These are phyloP conservation scores for Erpornis zantholeuca DNA, from an alignment of 2,113 vertebrate genomes.

Conservation along the genomic window DNA sequence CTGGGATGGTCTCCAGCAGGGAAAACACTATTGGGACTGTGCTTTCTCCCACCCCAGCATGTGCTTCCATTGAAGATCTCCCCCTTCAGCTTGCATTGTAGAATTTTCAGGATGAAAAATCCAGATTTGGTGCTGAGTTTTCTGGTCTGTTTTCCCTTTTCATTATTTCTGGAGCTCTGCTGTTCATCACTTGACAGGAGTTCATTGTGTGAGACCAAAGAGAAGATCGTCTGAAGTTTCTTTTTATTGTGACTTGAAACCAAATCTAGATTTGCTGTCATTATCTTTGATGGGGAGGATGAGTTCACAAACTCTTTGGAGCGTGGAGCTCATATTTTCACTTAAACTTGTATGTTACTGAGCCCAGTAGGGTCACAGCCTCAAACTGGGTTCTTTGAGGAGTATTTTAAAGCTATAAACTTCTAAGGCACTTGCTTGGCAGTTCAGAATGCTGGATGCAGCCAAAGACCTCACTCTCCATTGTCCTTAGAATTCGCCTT, in stretches of 20 bases:
- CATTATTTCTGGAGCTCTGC: background rate
- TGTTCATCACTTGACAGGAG: background rate
- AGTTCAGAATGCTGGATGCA: background rate
- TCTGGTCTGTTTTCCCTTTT: background rate
- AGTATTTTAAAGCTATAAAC: background rate
- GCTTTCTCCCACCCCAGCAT: background rate
- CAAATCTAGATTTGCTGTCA: background rate
- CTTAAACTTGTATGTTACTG: background rate
- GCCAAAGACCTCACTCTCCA: background rate
- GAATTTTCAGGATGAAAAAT: background rate
- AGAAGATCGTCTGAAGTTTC: background rate
- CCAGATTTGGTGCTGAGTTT: background rate
- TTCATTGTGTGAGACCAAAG: background rate
- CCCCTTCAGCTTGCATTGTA: background rate
- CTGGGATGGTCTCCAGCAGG: background rate
- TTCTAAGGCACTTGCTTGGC: background rate
- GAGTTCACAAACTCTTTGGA: background rate
- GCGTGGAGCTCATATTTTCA: background rate
- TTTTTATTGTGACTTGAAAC: background rate
- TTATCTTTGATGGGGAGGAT: background rate
- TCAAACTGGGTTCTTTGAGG: background rate
- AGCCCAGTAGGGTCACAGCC: background rate
- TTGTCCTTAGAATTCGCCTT: background rate
- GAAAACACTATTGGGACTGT: background rate
- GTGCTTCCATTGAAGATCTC: background rate